phyloP scores from a whole-genome alignment of 2,797 vertebrate species.

The Astyanax mexicanus region DNA sequence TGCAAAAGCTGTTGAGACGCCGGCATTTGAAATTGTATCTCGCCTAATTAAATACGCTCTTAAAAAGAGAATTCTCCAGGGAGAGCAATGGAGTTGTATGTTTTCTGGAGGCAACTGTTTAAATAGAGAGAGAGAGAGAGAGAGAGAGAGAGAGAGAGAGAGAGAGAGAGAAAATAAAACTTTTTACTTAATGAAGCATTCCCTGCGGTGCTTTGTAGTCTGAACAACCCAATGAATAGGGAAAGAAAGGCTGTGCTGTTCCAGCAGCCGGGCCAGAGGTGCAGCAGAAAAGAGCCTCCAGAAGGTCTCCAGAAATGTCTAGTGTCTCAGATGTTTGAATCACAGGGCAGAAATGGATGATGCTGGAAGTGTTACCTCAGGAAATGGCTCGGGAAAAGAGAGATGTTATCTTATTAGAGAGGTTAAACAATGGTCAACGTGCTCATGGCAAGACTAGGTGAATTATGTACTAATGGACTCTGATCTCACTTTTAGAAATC shows the following conservation, averaged over 20 bases:
- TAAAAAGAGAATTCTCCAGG: conserved; percentile 9
- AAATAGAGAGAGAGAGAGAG: background rate
- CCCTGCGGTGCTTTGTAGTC: background rate
- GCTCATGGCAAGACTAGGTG: no score
- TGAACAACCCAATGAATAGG: background rate
- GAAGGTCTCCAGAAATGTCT: no score
- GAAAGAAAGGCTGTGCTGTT: background rate
- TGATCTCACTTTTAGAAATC: no score
- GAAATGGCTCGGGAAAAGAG: no score
- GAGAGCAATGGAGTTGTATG: background rate
- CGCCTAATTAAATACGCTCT: background rate
- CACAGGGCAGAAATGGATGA: no score
- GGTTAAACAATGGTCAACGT: no score
- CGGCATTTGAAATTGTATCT: conserved; percentile 5
- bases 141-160: background rate
- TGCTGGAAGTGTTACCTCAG: no score
- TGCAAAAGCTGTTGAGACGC: conserved; percentile 1
- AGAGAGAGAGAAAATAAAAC: background rate
- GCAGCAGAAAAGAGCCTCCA: background rate
- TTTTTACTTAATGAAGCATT: conserved; percentile 4
- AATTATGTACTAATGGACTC: no score
- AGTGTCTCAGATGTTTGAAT: no score
- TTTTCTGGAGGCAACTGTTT: background rate
- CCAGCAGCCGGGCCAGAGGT: background rate
- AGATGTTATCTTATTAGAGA: no score